Base-by-base conservation (phyloP, 2,113 vertebrate genomes). In the Grammomys dolichurus region DNA sequence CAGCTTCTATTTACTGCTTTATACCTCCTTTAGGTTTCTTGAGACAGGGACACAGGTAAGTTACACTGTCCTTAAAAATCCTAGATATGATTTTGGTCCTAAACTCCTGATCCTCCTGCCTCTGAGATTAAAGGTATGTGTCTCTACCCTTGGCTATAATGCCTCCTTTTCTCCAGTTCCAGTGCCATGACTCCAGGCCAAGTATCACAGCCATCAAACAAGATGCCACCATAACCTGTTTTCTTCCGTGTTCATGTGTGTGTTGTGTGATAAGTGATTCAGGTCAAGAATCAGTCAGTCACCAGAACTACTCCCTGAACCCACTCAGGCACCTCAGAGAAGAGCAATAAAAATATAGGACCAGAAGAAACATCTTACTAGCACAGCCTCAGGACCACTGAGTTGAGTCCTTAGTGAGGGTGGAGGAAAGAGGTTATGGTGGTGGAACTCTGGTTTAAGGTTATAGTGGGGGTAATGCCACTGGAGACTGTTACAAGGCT, bases 81-180 rank as follows among this genome's bases (percentile, higher is more conserved):
- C 33, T 56, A 81, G 65, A 69, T 33, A 69, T 69, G 65, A 31
- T 69, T 56, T 36, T 58, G 33, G 31, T n/a, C 78, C 33, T 81
- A 33, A 58, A 60, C 36, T 60, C 56, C 20, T 82, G 56, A 82
- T 82, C 80, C 36, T 82, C 54, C 36, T n/a, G 54, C 56, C 22
- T 58, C 56, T 82, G 56, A 82, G 36, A 60, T 36, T 60, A 60
- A 58, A 82, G 36, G 24, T 82, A 13, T 82, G 12, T 82, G 80
- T 60, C 36, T n/a, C 43, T 43, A 77, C 43, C 48, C 26, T 77
- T 77, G 13, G 33, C 54, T 81, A 80, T 80, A 51, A 33, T 78
- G 28, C 69, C 54, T 93, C 63, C 81, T 56, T 93, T 85, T 51
- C 46, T 94, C 46, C 31, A 72, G 54, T 24, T 72, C 85, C 84